Conservation (phyloP, 2,113 vertebrate species). For the Ictalurus furcatus region DNA sequence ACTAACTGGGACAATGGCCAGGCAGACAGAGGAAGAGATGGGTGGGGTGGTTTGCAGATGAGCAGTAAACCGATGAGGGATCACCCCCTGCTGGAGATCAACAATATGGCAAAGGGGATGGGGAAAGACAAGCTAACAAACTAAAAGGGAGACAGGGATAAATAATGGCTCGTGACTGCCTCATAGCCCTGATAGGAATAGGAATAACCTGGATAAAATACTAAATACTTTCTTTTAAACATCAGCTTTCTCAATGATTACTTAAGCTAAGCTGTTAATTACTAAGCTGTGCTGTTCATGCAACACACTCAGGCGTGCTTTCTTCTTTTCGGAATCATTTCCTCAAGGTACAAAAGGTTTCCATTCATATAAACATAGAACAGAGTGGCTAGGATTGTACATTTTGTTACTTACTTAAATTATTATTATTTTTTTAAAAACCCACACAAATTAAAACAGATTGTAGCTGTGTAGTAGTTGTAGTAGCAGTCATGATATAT, state of each 20-base stretch:
- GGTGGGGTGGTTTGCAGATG: not conserved
- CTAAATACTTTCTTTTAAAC: not conserved
- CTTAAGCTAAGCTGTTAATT: not conserved
- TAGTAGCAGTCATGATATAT: too few relatives aligned
- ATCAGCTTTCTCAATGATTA: not conserved
- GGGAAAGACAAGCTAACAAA: too few relatives aligned
- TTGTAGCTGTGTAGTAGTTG: not conserved
- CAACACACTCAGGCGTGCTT: not conserved
- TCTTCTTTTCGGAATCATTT: not conserved
- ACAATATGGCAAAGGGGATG: not conserved
- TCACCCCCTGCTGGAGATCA: slow-evolving; percentile 63
- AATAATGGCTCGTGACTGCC: not conserved
- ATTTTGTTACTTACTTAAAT: not conserved
- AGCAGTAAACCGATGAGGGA: slow-evolving; percentile 43
- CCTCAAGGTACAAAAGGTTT: not conserved
- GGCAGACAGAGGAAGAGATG: not conserved
- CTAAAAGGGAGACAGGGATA: not conserved
- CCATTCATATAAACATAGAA: not conserved
- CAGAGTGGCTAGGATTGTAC: not conserved
- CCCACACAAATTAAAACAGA: not conserved
- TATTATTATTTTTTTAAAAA: not conserved
- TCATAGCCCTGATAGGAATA: not conserved
- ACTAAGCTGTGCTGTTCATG: too few relatives aligned
- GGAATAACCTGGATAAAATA: not conserved
- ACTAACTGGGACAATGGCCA: slow-evolving; percentile 35